Conservation (phyloP, 2,888 invertebrate genomes). For the Deroplatys truncata region DNA sequence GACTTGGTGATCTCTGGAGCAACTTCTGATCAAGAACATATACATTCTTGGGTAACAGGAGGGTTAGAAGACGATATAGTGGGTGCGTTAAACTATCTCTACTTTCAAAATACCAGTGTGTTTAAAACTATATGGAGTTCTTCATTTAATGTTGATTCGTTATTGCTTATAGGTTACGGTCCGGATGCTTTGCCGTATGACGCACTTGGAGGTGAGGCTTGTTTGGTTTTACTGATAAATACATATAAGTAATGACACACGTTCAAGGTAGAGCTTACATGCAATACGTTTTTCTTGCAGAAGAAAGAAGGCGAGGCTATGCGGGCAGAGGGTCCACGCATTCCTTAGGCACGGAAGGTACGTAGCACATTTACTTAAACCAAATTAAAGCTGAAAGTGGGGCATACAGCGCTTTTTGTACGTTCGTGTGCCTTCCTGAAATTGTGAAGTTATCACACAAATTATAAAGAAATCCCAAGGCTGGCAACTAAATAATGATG, state of each 20-base stretch:
- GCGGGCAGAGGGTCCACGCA: background rate
- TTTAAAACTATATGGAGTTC: background rate
- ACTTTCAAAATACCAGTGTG: background rate
- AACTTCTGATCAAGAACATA: background rate
- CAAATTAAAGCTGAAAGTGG: too few species aligned
- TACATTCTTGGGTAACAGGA: background rate
- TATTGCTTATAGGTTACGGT: background rate
- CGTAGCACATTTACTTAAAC: background rate
- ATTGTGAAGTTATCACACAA: too few species aligned
- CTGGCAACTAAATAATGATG: too few species aligned
- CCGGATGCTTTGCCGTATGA: background rate
- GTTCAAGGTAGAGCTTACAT: background rate
- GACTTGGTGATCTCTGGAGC: background rate
- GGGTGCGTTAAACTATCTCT: background rate
- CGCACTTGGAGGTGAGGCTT: background rate
- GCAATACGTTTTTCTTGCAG: background rate
- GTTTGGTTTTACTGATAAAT: background rate
- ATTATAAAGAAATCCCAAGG: too few species aligned
- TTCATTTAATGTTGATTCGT: background rate
- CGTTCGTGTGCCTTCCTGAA: too few species aligned
- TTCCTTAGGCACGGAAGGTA: background rate
- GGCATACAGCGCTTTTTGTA: too few species aligned
- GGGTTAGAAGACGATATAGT: background rate
- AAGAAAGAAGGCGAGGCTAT: background rate
- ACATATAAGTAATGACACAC: background rate